Base-by-base conservation (phyloP, 2,113 vertebrate species). In the Stegostoma tigrinum region DNA sequence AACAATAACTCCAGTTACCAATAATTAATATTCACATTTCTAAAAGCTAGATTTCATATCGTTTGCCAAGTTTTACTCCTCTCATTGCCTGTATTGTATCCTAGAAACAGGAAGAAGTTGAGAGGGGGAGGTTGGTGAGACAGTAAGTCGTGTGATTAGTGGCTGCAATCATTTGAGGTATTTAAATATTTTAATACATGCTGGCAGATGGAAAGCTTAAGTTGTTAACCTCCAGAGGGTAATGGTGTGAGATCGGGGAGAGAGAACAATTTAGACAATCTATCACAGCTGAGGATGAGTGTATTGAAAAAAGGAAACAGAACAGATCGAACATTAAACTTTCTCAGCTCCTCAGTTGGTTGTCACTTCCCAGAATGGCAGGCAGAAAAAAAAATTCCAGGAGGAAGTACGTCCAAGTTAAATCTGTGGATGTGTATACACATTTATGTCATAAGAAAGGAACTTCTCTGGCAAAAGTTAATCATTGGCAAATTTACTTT, bases 111-210 rank as follows among this genome's bases (percentile, higher is more conserved):
- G 8, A 3, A 89, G 52, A 64, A 90, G 14, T 8, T 48, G 87
- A 17, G 87, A 30, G 87, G 48, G 38, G 87, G 48, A 90, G 52
- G 30, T 90, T 90, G 87, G 87, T 14, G 14, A 61, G 87, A 34
- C 52, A 55, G 34, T 61, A 30, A 61, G 52, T 55, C n/a, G 27
- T 64, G 52, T 64, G 87, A 90, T 90, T 90, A 90, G 24, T 34
- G 87, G 52, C 30, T 90, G 87, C 14, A 30, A 90, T 90, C 52
- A 61, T 90, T 90, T 61, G 87, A 61, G 45, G 27, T 61, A 52
- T 90, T 90, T 90, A 90, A 90, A 90, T 90, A 90, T 34, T 90
- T 90, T 61, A 30, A 90, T 90, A 90, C 61, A 90, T n/a, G 17
- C 87, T 89, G 86, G 27, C 87, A 90, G 87, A 64, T 90, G 52